phyloP scores from a whole-genome alignment of 2,888 invertebrate species.

The Taphrorychus bicolor region DNA sequence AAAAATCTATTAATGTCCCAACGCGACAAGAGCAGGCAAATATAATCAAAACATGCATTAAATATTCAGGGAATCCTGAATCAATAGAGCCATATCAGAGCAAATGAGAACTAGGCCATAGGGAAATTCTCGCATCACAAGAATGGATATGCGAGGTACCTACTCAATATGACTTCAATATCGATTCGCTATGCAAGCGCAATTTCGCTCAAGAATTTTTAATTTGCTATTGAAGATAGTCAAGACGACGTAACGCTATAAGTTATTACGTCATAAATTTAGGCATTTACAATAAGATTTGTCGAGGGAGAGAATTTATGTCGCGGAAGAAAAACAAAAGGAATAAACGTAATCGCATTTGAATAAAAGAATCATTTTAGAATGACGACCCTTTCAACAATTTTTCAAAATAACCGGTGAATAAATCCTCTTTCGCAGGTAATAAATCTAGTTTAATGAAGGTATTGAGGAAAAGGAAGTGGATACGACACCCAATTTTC shows the following conservation, averaged over 20 bases:
- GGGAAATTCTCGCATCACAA: not conserved
- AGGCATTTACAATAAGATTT: no score
- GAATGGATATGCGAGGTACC: not conserved
- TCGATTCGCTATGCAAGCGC: no score
- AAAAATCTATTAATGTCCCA: no score
- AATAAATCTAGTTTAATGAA: conserved; percentile 3
- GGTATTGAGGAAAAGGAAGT: not conserved
- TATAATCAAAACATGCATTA: not conserved
- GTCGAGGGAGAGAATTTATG: no score
- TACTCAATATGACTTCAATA: not conserved
- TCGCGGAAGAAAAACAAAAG: no score
- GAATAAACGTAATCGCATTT: not conserved
- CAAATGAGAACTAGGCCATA: not conserved
- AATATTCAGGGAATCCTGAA: not conserved
- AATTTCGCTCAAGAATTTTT: not conserved
- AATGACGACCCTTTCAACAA: not conserved
- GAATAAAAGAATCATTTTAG: not conserved
- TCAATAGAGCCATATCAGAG: not conserved
- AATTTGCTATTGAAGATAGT: not conserved
- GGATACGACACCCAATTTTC: conserved; percentile 7
- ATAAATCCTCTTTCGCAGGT: not conserved
- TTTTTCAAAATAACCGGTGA: not conserved
- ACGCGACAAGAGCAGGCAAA: no score
- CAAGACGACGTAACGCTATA: not conserved
- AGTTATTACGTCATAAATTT: not conserved